Conservation (phyloP, 2,888 invertebrate species). For the Acleris sparsana region DNA sequence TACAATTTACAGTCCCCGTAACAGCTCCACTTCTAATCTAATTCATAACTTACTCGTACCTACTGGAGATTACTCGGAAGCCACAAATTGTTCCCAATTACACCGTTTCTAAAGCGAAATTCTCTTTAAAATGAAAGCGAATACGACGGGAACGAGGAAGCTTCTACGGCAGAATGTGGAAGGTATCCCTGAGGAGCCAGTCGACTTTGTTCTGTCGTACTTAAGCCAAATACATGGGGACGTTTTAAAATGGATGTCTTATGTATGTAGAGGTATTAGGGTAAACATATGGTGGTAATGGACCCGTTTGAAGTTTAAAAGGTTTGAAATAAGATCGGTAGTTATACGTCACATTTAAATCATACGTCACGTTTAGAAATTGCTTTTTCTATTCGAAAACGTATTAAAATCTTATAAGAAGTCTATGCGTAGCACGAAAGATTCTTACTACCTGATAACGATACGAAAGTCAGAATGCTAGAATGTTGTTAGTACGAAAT, state of each 20-base stretch:
- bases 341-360: too few species aligned
- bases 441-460: too few species aligned
- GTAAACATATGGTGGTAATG: too few species aligned
- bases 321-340: too few species aligned
- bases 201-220: constrained; percentile 15
- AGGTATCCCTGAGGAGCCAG: constrained; percentile 8
- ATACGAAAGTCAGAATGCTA: too few species aligned
- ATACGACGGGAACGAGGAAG: constrained; percentile 5
- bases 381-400: too few species aligned
- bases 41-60: not conserved
- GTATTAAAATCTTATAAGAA: too few species aligned
- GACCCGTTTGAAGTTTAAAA: too few species aligned
- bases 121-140: constrained; percentile 24
- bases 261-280: not conserved
- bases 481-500: too few species aligned
- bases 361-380: too few species aligned
- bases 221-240: constrained; percentile 1
- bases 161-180: constrained; percentile 2
- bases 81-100: constrained; percentile 5
- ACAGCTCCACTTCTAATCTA: not conserved
- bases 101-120: not conserved
- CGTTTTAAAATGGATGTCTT: not conserved
- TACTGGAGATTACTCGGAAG: not conserved
- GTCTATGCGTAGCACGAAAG: too few species aligned
- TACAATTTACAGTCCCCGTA: too few species aligned